A percentile compares a stretch with the other conserved stretches of the same genome.
phyloP scores from a whole-genome alignment of 2,797 vertebrate genomes.

The Cuniculus paca region DNA sequence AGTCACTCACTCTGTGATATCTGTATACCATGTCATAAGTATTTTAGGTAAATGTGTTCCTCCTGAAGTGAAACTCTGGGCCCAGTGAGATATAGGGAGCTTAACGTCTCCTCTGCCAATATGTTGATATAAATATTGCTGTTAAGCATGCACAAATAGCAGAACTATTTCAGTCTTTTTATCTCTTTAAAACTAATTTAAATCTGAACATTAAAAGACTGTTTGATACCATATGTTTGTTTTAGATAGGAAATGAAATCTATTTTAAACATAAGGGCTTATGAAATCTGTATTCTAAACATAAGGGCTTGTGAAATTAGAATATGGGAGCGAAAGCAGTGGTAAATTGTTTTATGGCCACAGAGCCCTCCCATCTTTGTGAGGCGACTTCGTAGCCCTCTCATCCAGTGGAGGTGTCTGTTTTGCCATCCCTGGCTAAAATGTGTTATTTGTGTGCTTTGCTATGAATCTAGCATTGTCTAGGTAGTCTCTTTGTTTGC shows the following conservation, averaged over 20 bases:
- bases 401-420: background rate
- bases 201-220: conserved; percentile 84
- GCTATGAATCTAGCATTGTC: background rate
- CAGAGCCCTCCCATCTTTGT: background rate
- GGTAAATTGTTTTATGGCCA: background rate
- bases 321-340: conserved; percentile 10
- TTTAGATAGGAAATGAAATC: conserved; percentile 86
- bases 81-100: conserved; percentile 54
- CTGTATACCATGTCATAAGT: conserved; percentile 2
- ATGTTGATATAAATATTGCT: conserved; percentile 84
- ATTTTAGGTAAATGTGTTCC: conserved; percentile 56
- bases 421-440: background rate
- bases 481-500: background rate
- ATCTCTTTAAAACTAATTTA: conserved; percentile 87
- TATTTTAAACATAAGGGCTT: conserved; percentile 86
- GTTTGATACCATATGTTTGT: conserved; percentile 89
- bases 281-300: conserved; percentile 84
- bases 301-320: conserved; percentile 71
- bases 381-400: background rate
- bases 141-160: conserved; percentile 81
- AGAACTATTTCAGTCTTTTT: conserved; percentile 82
- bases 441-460: background rate
- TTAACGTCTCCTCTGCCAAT: conserved; percentile 80
- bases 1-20: background rate
- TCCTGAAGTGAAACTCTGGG: conserved; percentile 64